phyloP scores from a whole-genome alignment of 1,140 invertebrate species.

The Babylonia areolata region DNA sequence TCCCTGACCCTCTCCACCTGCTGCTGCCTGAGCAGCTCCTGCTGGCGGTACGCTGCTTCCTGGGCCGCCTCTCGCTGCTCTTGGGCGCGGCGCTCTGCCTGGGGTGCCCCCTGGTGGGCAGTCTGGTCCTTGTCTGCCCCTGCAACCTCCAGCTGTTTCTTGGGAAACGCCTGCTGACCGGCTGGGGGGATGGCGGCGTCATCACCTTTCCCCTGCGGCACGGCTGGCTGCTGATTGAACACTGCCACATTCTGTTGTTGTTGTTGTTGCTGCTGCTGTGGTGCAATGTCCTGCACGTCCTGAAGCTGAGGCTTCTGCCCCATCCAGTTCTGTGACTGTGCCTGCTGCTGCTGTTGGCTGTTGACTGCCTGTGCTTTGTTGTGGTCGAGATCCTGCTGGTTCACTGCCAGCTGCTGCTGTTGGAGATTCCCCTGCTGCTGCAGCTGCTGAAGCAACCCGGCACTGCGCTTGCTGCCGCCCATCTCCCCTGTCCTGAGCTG shows the following conservation, averaged over 20 bases:
- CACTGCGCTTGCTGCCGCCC: not conserved
- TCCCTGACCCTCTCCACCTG: not conserved
- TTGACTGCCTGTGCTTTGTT: not conserved
- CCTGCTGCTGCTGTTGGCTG: slow-evolving; percentile 1
- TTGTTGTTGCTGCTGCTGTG: not conserved
- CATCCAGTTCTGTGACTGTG: not conserved
- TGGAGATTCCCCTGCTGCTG: not conserved
- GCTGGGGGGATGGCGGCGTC: not conserved
- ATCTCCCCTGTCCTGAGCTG: not conserved
- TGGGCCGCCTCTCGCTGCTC: not conserved
- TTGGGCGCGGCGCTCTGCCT: not conserved
- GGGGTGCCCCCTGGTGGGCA: not conserved
- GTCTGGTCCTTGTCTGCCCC: not conserved
- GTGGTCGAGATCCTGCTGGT: not conserved
- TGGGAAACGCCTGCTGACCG: not conserved
- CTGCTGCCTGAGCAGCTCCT: slow-evolving; percentile 9
- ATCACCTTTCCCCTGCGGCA: not conserved
- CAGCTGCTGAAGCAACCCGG: not conserved
- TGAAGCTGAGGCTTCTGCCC: not conserved
- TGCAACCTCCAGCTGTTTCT: not conserved
- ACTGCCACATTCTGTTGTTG: not conserved
- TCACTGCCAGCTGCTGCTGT: not conserved
- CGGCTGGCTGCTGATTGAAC: not conserved
- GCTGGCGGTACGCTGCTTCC: not conserved
- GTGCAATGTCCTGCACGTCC: not conserved